Base-by-base conservation (phyloP, 2,888 invertebrate species). In the Muschampia plurimacula region DNA sequence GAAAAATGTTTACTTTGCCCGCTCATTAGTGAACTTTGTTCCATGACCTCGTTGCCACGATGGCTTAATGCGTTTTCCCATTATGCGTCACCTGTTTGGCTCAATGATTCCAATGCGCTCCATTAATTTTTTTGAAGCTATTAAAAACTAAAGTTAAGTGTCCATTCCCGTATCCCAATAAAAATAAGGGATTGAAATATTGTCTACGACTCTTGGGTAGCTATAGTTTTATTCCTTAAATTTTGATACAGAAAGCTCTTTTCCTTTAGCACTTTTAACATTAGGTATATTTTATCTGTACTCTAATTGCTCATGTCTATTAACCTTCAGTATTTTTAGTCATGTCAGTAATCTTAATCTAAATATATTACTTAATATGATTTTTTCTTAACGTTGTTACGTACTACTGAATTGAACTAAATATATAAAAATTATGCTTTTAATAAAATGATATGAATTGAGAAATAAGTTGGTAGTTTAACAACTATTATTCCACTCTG, bases 51-150 rank as follows among this genome's bases (percentile, higher is more conserved):
- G 77, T 81, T 80, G 77, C 80, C 81, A 79, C 81, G 80, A 77
- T 79, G 82, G 84, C 87, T 86, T 89, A 90, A 91, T 91, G 90
- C 88, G 86, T 89, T 90, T 82, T 78, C 80, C 84, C 89, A 91
- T 90, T 91, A 90, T 83, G 84, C 87, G 85, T 85, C 86, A 87
- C 84, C 83, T 84, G 83, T 80, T 79, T 82, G 79, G n/a, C 22
- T 55, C 63, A 36, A 59, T 59, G 22, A 55, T 55, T 22, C 8
- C 36, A 13, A 36, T 59, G 36, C 59, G 36, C 36, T 59, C 36
- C 36, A 32, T 36, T 59, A 59, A 59, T 36, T 59, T 32, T 49
- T 32, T 36, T 36, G 36, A 59, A 32, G 32, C 13, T 59, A 49
- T 49, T 49, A 59, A 59, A 22, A 32, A 59, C 59, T 55, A 10